These are phyloP conservation scores for Neodiprion lecontei DNA, from an alignment of 1,140 invertebrate species.

Conservation along the genomic window DNA sequence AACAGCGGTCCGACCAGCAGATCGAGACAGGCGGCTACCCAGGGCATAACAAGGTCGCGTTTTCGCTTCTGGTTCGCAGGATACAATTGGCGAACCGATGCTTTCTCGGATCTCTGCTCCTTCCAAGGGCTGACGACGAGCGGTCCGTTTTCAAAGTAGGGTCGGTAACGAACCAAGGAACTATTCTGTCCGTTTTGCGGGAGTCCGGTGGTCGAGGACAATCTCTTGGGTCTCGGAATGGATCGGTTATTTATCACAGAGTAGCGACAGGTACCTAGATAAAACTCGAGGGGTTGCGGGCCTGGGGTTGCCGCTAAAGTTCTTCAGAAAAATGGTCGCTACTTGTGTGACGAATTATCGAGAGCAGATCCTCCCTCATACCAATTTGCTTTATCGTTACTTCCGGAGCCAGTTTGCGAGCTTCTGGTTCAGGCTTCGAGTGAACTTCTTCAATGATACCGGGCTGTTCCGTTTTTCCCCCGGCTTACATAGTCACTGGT, in stretches of 20 bases:
- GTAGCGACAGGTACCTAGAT: background rate
- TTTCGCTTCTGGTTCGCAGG: background rate
- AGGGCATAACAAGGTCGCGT: conserved; percentile 49
- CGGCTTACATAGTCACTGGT: conserved; percentile 1
- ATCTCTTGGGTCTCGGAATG: conserved; percentile 30
- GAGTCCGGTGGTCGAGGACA: conserved; percentile 30
- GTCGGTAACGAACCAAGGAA: background rate
- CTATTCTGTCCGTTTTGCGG: conserved; percentile 15
- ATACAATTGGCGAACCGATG: background rate
- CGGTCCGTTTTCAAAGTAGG: background rate
- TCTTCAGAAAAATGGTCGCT: conserved; percentile 62
- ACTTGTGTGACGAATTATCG: conserved; percentile 61
- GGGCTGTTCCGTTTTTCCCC: background rate
- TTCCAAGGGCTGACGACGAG: background rate
- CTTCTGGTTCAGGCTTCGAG: conserved; percentile 28
- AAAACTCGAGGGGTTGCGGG: conserved; percentile 28
- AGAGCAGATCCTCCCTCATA: conserved; percentile 61
- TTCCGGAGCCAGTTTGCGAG: conserved; percentile 61
- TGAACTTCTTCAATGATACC: background rate
- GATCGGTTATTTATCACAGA: conserved; percentile 9
- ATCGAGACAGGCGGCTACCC: conserved; percentile 52
- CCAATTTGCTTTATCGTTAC: conserved; percentile 62
- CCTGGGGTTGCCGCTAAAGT: conserved; percentile 46
- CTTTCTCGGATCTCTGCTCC: conserved; percentile 12
- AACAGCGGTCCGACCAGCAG: conserved; percentile 48